These are phyloP conservation scores for Drosophila busckii DNA, from an alignment of 1,140 invertebrate species.

Conservation along the genomic window DNA sequence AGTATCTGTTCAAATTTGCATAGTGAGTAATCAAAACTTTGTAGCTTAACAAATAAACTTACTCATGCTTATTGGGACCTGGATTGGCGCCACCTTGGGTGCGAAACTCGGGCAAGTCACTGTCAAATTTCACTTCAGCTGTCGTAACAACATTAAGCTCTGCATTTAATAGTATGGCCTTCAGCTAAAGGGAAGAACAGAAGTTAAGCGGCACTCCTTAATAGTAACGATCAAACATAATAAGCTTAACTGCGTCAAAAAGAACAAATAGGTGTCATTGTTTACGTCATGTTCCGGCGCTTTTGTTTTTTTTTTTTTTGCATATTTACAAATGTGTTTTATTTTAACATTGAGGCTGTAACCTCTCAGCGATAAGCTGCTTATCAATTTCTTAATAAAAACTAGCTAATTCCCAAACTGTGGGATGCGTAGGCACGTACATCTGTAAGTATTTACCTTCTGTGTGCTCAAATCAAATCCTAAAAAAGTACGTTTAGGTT, in stretches of 20 bases:
- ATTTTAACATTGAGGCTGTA: neutral
- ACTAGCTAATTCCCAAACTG: neutral
- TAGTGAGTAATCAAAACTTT: neutral
- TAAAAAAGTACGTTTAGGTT: constrained; percentile 81
- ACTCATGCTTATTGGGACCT: constrained; percentile 82
- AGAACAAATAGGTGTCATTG: constrained; percentile 44
- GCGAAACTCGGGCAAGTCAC: constrained; percentile 91
- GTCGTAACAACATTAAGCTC: constrained; percentile 87
- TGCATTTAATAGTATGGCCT: constrained; percentile 91
- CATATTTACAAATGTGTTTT: neutral
- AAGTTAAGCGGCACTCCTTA: constrained; percentile 41
- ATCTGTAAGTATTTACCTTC: constrained; percentile 81
- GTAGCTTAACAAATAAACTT: neutral
- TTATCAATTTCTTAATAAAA: constrained; percentile 23
- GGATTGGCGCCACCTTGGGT: constrained; percentile 67
- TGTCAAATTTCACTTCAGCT: constrained; percentile 92
- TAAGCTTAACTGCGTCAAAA: constrained; percentile 4
- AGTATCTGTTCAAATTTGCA: constrained; percentile 38
- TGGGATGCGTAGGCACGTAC: constrained; percentile 11
- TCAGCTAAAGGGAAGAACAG: constrained; percentile 85
- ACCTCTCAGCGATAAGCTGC: constrained; percentile 8
- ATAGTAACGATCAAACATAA: constrained; percentile 60
- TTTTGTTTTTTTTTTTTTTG: constrained; percentile 1
- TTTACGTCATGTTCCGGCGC: constrained; percentile 27
- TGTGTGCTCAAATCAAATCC: constrained; percentile 91